These are phyloP conservation scores for Littorina saxatilis DNA, from an alignment of 1,140 invertebrate species.

Conservation along the genomic window DNA sequence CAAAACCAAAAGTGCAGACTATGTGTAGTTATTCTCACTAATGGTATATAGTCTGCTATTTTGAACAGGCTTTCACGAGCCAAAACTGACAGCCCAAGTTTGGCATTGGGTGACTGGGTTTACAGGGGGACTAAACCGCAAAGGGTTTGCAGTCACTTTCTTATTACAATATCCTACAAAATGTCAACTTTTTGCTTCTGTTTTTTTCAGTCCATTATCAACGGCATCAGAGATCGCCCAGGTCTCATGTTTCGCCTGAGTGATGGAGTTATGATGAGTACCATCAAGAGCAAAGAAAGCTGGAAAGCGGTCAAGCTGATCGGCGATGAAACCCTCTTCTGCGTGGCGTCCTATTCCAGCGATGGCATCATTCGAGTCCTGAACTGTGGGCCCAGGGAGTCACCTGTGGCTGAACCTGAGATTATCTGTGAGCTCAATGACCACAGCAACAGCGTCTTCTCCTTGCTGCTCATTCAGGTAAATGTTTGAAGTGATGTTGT, in stretches of 20 bases:
- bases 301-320: conserved; percentile 23
- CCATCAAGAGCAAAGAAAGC: not conserved
- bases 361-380: conserved; percentile 16
- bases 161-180: no score
- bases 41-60: no score
- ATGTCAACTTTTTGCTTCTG: no score
- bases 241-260: conserved; percentile 16
- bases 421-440: conserved; percentile 48
- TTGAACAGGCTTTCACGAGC: no score
- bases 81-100: no score
- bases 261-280: conserved; percentile 3
- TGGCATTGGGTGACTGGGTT: no score
- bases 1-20: no score
- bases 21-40: no score
- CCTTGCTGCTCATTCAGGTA: conserved; percentile 38
- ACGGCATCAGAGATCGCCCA: conserved; percentile 1
- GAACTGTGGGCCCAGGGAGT: conserved; percentile 39
- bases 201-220: not conserved
- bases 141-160: no score
- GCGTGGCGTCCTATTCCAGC: not conserved
- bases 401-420: conserved; percentile 37
- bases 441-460: conserved; percentile 50
- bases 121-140: no score
- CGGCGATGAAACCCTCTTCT: conserved; percentile 7
- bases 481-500: no score